phyloP scores from a whole-genome alignment of 2,888 invertebrate species.

The Chrysolina americana region DNA sequence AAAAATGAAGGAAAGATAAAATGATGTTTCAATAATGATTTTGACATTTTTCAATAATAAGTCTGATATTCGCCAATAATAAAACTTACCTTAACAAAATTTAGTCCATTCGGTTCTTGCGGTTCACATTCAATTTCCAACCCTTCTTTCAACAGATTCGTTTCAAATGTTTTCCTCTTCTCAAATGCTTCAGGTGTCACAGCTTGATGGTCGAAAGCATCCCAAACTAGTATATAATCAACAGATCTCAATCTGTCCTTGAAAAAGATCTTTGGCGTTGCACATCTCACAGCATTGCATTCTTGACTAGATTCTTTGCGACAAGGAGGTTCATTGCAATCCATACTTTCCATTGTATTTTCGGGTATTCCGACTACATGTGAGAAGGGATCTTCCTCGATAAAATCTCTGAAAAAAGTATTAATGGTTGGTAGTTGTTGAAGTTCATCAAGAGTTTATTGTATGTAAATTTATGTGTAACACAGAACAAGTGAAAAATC shows the following conservation, averaged over 20 bases:
- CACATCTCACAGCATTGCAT: slow-evolving; percentile 57
- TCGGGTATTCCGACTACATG: slow-evolving; percentile 31
- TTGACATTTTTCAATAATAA: too few relatives aligned
- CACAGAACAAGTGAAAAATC: slow-evolving; percentile 26
- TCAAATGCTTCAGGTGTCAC: slow-evolving; percentile 65
- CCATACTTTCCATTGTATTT: slow-evolving; percentile 31
- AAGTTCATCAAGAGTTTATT: too few relatives aligned
- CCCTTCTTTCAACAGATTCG: slow-evolving; percentile 81
- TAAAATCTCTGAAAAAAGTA: slow-evolving; percentile 47
- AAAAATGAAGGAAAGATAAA: too few relatives aligned
- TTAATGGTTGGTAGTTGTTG: not conserved
- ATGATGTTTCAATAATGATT: too few relatives aligned
- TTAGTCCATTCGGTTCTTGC: slow-evolving; percentile 77
- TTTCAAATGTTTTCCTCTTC: slow-evolving; percentile 78
- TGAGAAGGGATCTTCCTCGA: slow-evolving; percentile 14
- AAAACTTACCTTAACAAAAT: slow-evolving; percentile 80
- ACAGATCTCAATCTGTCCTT: slow-evolving; percentile 80
- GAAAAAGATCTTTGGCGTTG: slow-evolving; percentile 77
- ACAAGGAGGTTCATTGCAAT: slow-evolving; percentile 26
- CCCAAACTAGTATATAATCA: slow-evolving; percentile 87
- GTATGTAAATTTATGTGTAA: not conserved
- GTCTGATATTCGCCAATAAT: too few relatives aligned
- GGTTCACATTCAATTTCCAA: slow-evolving; percentile 81
- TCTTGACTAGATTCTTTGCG: slow-evolving; percentile 45
- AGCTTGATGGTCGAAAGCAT: slow-evolving; percentile 73